Conservation (phyloP, 2,797 vertebrate species). For the Sphenopsis melanotis region DNA sequence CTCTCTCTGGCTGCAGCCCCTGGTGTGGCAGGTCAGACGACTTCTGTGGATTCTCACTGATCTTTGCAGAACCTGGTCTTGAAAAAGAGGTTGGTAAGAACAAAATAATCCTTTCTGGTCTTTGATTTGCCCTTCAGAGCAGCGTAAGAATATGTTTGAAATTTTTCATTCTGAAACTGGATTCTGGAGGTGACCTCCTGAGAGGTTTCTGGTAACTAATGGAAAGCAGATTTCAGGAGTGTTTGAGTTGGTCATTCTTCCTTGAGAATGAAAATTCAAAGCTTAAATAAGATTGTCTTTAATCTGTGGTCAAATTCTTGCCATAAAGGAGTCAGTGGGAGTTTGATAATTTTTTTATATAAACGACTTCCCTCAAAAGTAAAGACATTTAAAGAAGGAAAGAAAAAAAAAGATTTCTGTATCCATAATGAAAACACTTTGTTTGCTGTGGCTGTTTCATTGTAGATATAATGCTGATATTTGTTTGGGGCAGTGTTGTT, state of each 20-base stretch:
- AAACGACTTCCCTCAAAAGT: not conserved
- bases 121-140: not conserved
- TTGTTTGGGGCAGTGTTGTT: not conserved
- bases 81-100: conserved; percentile 87
- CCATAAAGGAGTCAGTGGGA: not conserved
- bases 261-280: not conserved
- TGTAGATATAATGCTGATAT: not conserved
- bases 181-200: not conserved
- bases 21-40: conserved; percentile 89
- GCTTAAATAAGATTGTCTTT: not conserved
- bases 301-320: not conserved
- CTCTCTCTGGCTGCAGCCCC: conserved; percentile 72
- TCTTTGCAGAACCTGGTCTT: conserved; percentile 88
- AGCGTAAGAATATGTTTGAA: not conserved
- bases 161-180: not conserved
- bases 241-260: not conserved
- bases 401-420: not conserved
- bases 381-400: not conserved
- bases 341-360: not conserved
- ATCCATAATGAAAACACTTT: not conserved
- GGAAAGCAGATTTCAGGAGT: not conserved
- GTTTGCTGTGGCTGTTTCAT: not conserved
- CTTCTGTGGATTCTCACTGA: conserved; percentile 81
- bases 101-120: not conserved
- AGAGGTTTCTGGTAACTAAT: not conserved